Conservation (phyloP, 2,113 vertebrate genomes). For the Mirza zaza region DNA sequence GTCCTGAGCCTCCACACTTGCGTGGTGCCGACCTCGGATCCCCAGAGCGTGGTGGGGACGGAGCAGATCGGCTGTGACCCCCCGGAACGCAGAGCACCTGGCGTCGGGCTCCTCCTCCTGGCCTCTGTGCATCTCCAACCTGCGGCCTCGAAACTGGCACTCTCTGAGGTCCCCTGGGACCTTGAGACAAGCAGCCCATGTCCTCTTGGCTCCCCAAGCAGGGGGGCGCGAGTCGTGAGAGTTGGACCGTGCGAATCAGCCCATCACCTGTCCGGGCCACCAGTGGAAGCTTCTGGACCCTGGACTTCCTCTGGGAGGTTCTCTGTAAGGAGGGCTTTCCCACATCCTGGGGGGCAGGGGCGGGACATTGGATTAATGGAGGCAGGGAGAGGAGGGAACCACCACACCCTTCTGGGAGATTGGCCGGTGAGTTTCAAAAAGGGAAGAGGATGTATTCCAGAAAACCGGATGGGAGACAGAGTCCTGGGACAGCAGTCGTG, state of each 20-base stretch:
- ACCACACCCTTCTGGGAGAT: rapidly evolving
- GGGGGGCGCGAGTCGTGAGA: rapidly evolving
- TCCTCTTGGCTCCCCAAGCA: neutral
- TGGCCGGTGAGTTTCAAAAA: neutral
- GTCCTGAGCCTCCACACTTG: rapidly evolving
- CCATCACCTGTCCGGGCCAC: neutral
- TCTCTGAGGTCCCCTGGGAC: rapidly evolving
- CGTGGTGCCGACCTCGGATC: rapidly evolving
- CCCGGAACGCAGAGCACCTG: rapidly evolving
- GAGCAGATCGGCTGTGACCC: rapidly evolving
- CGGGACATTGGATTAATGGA: rapidly evolving
- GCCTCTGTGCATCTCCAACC: rapidly evolving
- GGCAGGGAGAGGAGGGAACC: too few relatives aligned
- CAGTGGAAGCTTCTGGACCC: neutral
- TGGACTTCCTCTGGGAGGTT: too few relatives aligned
- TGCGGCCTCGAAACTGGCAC: rapidly evolving
- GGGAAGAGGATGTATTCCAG: rapidly evolving
- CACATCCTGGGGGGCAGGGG: rapidly evolving
- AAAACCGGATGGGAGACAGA: rapidly evolving
- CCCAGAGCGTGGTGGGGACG: rapidly evolving
- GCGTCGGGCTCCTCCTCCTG: rapidly evolving
- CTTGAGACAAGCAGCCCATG: rapidly evolving
- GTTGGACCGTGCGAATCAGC: rapidly evolving
- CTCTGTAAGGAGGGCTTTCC: too few relatives aligned
- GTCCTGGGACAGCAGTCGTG: rapidly evolving